Evolutionary conservation across 2,113 vertebrate species (phyloP).

Genomic region (Oophaga pumilio): DNA sequence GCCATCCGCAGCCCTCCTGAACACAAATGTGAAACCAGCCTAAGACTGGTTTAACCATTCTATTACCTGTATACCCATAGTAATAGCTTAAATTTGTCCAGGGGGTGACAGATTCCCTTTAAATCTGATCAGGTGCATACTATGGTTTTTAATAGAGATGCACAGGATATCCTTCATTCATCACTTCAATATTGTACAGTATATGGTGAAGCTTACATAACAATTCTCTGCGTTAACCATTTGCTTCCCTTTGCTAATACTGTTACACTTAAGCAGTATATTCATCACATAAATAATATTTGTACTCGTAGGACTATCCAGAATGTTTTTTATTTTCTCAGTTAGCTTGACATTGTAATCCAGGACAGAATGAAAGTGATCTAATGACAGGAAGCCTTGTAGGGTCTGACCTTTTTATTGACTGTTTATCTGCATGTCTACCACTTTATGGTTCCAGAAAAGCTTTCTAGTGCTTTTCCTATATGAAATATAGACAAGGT

Average conservation of each 20-base stretch:
- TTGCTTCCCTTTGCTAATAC: constrained; percentile 28
- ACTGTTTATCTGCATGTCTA: constrained; percentile 1
- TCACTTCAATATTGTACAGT: background rate
- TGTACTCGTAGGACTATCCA: constrained; percentile 33
- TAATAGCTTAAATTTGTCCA: too few species aligned
- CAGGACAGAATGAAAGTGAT: constrained; percentile 13
- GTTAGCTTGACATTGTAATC: constrained; percentile 24
- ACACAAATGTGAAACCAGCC: too few species aligned
- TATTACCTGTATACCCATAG: too few species aligned
- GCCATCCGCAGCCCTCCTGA: too few species aligned
- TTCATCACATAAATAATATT: constrained; percentile 46
- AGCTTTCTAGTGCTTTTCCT: background rate
- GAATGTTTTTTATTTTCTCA: constrained; percentile 4
- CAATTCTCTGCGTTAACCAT: constrained; percentile 14
- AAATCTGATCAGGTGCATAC: background rate
- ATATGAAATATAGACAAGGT: background rate
- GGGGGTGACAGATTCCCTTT: background rate
- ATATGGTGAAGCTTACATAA: constrained; percentile 33
- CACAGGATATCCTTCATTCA: background rate
- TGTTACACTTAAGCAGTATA: constrained; percentile 33
- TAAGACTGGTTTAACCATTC: too few species aligned
- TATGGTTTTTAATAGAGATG: background rate
- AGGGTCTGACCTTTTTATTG: constrained; percentile 13
- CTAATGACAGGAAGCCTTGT: background rate
- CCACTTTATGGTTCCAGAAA: background rate